Conservation (phyloP, 64 coral and sea anemone species). For the Montipora sp. region DNA sequence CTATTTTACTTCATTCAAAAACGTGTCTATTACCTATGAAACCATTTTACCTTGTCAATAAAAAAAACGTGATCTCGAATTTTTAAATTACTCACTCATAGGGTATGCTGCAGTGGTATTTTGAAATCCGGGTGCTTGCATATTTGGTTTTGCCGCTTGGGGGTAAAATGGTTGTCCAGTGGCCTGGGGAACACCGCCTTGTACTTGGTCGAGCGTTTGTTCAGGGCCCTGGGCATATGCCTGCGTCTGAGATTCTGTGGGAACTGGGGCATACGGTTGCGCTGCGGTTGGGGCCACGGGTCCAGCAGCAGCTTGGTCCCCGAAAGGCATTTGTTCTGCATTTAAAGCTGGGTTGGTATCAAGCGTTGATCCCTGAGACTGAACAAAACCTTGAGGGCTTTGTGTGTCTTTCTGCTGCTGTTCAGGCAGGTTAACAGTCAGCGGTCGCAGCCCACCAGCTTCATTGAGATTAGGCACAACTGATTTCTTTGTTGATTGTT, state of each 20-base stretch:
- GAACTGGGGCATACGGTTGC: background rate
- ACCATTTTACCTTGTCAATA: no score
- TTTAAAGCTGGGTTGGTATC: conserved; percentile 1
- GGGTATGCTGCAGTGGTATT: conserved; percentile 22
- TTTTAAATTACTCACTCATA: conserved; percentile 12
- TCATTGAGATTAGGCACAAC: background rate
- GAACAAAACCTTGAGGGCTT: conserved; percentile 26
- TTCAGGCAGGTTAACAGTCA: conserved; percentile 9
- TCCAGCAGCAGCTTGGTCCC: conserved; percentile 25
- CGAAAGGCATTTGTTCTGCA: conserved; percentile 7
- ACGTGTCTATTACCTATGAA: no score
- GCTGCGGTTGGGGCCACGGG: background rate
- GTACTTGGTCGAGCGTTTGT: conserved; percentile 27
- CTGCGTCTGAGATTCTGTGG: background rate
- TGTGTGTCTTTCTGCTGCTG: conserved; percentile 16
- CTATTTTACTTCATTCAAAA: no score
- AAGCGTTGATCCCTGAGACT: background rate
- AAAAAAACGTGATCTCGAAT: no score
- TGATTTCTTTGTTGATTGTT: conserved; percentile 16
- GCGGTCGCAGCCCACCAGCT: conserved; percentile 28
- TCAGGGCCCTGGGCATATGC: background rate
- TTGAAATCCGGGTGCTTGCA: conserved; percentile 13
- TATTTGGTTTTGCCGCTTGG: conserved; percentile 22
- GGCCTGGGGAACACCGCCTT: conserved; percentile 41
- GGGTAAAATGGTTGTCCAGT: conserved; percentile 11